phyloP scores from a whole-genome alignment of 2,113 vertebrate species.

The Rhabdomys dilectus region DNA sequence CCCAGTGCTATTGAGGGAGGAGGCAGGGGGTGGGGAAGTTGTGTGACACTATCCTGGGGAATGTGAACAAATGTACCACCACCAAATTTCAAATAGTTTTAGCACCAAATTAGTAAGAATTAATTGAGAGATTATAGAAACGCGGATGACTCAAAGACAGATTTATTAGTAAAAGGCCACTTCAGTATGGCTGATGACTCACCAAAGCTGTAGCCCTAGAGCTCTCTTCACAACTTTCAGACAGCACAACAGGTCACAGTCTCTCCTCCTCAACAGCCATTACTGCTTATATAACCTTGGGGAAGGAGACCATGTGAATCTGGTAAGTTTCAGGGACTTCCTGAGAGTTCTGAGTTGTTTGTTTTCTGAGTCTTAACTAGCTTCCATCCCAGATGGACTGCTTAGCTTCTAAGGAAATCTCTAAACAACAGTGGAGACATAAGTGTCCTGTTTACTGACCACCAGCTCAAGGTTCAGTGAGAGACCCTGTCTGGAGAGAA shows the following conservation, averaged over 20 bases:
- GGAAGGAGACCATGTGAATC: not conserved
- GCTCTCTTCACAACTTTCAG: not conserved
- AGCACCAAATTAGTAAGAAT: not conserved
- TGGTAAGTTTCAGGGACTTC: not conserved
- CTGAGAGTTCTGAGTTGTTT: not conserved
- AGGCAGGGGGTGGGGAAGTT: not conserved
- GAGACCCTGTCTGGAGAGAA: not conserved
- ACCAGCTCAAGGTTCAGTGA: not conserved
- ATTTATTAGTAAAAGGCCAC: not conserved
- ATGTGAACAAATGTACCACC: not conserved
- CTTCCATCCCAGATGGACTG: not conserved
- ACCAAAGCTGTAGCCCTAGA: not conserved
- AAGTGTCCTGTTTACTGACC: not conserved
- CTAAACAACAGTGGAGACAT: not conserved
- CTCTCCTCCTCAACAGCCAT: not conserved
- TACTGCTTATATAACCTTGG: not conserved
- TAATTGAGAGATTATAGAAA: not conserved
- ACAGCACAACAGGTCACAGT: not conserved
- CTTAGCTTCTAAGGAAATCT: not conserved
- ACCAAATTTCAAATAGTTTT: not conserved
- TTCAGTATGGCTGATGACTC: not conserved
- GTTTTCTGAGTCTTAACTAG: not conserved
- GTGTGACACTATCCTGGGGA: not conserved
- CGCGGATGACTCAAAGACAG: not conserved
- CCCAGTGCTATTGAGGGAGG: not conserved